Conservation (phyloP, 2,797 vertebrate species). For the Coracias cyanogaster region DNA sequence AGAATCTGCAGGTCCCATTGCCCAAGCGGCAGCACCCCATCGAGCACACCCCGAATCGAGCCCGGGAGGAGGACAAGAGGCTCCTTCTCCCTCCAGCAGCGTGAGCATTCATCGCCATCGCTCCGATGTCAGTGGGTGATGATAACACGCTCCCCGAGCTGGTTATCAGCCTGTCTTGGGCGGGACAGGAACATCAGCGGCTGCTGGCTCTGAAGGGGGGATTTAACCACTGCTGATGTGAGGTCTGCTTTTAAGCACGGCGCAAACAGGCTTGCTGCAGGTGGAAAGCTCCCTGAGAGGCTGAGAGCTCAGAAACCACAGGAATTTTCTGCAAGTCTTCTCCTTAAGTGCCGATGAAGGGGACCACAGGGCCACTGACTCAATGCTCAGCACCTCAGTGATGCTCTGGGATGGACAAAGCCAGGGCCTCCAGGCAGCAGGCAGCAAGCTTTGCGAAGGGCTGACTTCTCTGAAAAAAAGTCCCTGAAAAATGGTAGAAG, state of each 20-base stretch:
- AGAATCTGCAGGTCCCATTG: rapidly evolving
- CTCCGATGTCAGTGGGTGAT: not conserved
- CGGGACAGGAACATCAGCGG: not conserved
- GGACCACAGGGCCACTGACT: not conserved
- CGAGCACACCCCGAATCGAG: not conserved
- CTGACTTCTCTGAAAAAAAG: not conserved
- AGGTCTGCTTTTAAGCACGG: not conserved
- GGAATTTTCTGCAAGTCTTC: not conserved
- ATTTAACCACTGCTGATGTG: not conserved
- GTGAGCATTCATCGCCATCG: not conserved
- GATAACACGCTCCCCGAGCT: not conserved
- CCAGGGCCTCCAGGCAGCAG: not conserved
- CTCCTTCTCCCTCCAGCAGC: not conserved
- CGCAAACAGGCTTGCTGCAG: not conserved
- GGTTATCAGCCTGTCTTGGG: not conserved
- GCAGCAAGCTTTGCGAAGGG: not conserved
- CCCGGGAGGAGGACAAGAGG: not conserved
- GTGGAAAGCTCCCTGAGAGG: not conserved
- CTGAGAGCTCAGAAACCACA: not conserved
- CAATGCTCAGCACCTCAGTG: rapidly evolving
- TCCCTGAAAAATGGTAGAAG: not conserved
- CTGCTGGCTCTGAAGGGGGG: not conserved
- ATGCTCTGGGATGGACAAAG: not conserved
- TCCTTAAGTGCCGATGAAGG: not conserved
- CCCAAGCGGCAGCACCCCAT: not conserved